Evolutionary conservation across 2,113 vertebrate genomes (phyloP), one percentile per base, ranked within the genome.

Genomic region (Melanostigma gelatinosum): DNA sequence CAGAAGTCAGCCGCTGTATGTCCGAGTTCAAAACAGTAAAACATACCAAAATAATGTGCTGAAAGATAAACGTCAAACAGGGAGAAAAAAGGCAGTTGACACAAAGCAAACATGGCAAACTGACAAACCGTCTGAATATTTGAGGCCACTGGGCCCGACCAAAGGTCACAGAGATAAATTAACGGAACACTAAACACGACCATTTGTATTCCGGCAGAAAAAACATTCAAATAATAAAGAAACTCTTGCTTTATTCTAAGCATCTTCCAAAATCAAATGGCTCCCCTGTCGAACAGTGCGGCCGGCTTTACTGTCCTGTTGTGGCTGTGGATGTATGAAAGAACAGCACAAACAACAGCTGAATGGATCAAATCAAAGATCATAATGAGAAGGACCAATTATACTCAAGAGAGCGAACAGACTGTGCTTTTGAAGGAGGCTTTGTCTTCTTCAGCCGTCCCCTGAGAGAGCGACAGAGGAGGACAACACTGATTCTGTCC

Each of bases 291-390:
- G 81, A 75, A 73, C 62, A 82, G 57, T 64, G 70, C 18, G 74
- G 86, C 77, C 6, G 22, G 44, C 57, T 76, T 85, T 76, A 79
- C 79, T 34, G 67, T 46, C 57, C 82, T 71, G 87, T 58, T 77
- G 77, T 79, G 75, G 79, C 63, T 61, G 54, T 27, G 66, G 24
- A 54, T 65, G 70, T 60, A 77, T 44, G 38, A 80, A 72, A 42
- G 46, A 80, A 52, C 50, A 27, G 66, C 71, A 78, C 72, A 86
- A 91, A 81, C 83, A 86, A 89, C 77, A 83, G 79, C 72, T 82
- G 66, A 79, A 48, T 2, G 42, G 77, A 88, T 81, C 8, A 9
- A 77, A 75, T 78, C 67, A 64, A 54, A 70, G 52, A 85, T 87
- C 40, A 62, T 54, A 55, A 85, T 61, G 72, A 79, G 77, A 76